Base-by-base conservation (phyloP, 2,113 vertebrate species). In the Heliornis fulica region DNA sequence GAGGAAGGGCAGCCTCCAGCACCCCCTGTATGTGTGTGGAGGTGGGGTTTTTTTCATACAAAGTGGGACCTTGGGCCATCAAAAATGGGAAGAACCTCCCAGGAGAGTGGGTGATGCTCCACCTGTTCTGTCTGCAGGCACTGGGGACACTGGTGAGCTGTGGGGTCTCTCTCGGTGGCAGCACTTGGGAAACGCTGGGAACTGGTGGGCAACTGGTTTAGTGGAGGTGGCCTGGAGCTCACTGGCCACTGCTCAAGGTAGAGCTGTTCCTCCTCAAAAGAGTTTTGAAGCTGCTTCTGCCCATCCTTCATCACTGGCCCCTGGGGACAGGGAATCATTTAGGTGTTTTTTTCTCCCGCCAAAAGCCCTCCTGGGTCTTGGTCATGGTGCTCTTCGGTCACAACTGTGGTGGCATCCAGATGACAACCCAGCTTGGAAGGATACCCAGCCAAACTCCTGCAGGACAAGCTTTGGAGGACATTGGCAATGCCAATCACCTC, bases 301-400 rank as follows among this genome's bases (percentile, higher is more conserved):
- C 28, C 29, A 0, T 31, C 41, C 15, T 59, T 69, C 60, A 15
- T 36, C 18, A n/a, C 17, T 43, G 57, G 8, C 6, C 21, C 8
- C 18, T 32, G 22, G 20, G 29, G 11, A 15, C 1, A 11, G 63
- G 23, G n/a, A 28, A 8, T 3, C 6, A 0, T 25, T 2, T 4
- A 64, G 22, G 38, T 2, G n/a, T n/a, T n/a, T n/a, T 57, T 61
- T 63, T 56, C 8, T 21, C 28, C 4, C 20, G 68, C 57, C 31
- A 8, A n/a, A 93, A 83, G 45, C 48, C 15, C 20, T 36, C 40
- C 16, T 1, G 5, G 11, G 2, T 60, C 23, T 34, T 34, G 1
- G 0, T 46, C 8, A 1, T 2, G 8, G 29, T 29, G 10, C 43
- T 43, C 13, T 20, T 12, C 29, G n/a, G 11, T 64, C 2, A 0